Base-by-base conservation (phyloP, 2,888 invertebrate genomes). In the Chrysina gloriosa region DNA sequence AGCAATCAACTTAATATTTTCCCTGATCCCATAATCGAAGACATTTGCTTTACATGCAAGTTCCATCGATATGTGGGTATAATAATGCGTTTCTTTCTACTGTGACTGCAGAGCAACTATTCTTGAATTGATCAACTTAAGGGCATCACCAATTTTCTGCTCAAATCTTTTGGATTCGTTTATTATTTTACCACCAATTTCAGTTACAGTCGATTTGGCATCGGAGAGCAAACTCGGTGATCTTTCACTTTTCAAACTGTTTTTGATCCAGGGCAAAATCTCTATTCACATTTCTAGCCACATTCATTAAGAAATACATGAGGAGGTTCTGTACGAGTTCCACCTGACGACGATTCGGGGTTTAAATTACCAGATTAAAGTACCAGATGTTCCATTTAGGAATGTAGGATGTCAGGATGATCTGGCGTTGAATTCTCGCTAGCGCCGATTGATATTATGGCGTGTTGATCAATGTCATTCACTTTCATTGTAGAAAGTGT, bases 61-160 rank as follows among this genome's bases (percentile, higher is more conserved):
- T 65, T 6, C 68, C 68, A 25, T 64, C 68, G 5, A 65, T 31
- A 21, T 65, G 65, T 9, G 68, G 68, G n/a, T 64, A n/a, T n/a
- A 64, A 21, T 34, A 58, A 31, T 65, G 68, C 5, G 29, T 47
- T 14, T 64, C 65, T 23, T 65, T 36, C 14, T 65, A 54, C 9
- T 39, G 58, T 1, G 47, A 16, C 2, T 47, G 42, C 1, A 36
- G 36, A 3, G 47, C 36, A 27, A 19, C 42, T n/a, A 31, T 63
- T 45, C 66, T 54, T 2, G 45, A 3, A 5, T 34, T 9, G 14
- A 64, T 14, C 14, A 25, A 23, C 4, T 64, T 64, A 0, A 34
- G 11, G 1, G 45, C 6, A 2, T 67, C 63, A 23, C 52, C 63
- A n/a, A 67, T 29, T 27, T 63, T 63, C 11, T 63, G 23, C 2